Conservation (phyloP, 2,113 vertebrate genomes). For the Mormyrus lacerda region DNA sequence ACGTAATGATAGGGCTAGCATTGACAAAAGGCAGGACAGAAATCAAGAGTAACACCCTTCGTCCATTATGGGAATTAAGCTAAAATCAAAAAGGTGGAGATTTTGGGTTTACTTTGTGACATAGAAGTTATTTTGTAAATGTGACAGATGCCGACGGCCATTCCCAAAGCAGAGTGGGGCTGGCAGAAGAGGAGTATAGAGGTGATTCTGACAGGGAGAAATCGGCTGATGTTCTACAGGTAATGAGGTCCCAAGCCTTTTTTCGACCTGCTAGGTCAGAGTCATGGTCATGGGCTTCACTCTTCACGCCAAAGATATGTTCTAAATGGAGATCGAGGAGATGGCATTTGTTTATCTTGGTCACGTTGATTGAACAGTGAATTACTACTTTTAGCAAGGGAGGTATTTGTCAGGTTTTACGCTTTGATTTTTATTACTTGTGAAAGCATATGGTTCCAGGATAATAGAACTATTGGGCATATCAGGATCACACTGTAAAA, state of each 20-base stretch:
- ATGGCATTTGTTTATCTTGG: neutral
- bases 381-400: conserved; percentile 24
- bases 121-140: neutral
- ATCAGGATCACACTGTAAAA: neutral
- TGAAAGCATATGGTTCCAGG: conserved; percentile 18
- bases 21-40: neutral
- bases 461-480: conserved; percentile 12
- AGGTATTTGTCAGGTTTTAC: conserved; percentile 24
- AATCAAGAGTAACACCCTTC: neutral
- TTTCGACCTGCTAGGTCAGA: neutral
- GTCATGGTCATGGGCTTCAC: neutral
- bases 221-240: neutral
- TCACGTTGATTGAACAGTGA: conserved; percentile 27
- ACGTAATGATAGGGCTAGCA: neutral
- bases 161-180: neutral
- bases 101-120: neutral
- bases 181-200: neutral
- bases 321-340: neutral
- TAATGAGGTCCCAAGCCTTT: conserved; percentile 5
- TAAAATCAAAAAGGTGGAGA: neutral
- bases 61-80: neutral
- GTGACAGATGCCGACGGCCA: neutral
- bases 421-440: conserved; percentile 24
- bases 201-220: neutral
- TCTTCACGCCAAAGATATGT: neutral